phyloP scores from a whole-genome alignment of 2,888 invertebrate species.

The Apomyelois bistriatella region DNA sequence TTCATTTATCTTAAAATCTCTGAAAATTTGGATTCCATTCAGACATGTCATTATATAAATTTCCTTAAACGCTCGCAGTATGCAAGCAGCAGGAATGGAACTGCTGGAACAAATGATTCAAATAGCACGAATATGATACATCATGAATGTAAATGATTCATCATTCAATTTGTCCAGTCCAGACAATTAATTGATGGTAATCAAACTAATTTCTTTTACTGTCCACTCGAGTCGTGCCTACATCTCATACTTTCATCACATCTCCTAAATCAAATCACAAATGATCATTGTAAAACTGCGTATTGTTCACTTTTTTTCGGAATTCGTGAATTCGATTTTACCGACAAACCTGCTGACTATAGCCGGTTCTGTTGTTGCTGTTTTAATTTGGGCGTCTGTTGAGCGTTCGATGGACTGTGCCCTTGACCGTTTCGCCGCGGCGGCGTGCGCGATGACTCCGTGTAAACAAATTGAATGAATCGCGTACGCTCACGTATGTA shows the following conservation, averaged over 20 bases:
- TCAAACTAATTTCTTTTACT: slow-evolving; percentile 11
- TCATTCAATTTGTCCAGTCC: not conserved
- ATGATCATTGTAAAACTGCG: not conserved
- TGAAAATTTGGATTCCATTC: no score
- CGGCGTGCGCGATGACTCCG: slow-evolving; percentile 48
- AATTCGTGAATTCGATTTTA: slow-evolving; percentile 26
- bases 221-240: not conserved
- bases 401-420: slow-evolving; percentile 63
- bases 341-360: slow-evolving; percentile 20
- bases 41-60: no score
- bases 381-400: slow-evolving; percentile 37
- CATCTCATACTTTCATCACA: slow-evolving; percentile 17
- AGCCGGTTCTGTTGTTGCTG: slow-evolving; percentile 33
- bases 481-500: slow-evolving; percentile 66
- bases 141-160: slow-evolving; percentile 4
- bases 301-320: slow-evolving; percentile 27
- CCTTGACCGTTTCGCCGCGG: slow-evolving; percentile 66
- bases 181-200: slow-evolving; percentile 9
- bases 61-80: no score
- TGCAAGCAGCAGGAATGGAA: not conserved
- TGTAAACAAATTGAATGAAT: slow-evolving; percentile 77
- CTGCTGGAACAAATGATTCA: not conserved
- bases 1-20: no score
- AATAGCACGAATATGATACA: not conserved
- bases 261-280: not conserved